Base-by-base conservation (phyloP, 2,797 vertebrate genomes). In the Dallia pectoralis region DNA sequence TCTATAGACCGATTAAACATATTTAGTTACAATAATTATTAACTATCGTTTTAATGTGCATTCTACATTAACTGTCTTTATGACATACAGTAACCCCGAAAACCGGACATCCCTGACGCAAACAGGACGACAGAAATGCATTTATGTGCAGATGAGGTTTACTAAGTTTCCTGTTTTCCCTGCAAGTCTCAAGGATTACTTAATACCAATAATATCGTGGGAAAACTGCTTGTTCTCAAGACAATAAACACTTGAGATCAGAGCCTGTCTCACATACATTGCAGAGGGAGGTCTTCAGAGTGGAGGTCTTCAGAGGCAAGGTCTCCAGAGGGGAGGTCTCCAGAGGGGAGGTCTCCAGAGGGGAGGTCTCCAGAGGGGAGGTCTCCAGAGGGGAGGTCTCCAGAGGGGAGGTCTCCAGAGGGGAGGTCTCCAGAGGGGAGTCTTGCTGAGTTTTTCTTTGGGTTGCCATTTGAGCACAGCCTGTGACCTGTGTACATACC, bases 61-160 rank as follows among this genome's bases (percentile, higher is more conserved):
- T 49, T 65, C 64, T 72, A 18, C 49, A 16, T 66, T 22, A 67
- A 69, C 72, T 47, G 47, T 36, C 14, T 19, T 44, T 36, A 12
- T 19, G 69, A 73, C 66, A 66, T 22, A 0, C 27, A 27, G 5
- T 49, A 44, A 6, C 65, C 18, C 4, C 73, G 64, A 67, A 16
- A 75, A 77, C 32, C 65, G 62, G 40, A 68, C 27, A 48, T 77
- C 72, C 59, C 14, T 36, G 62, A 76, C 61, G 51, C 71, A 78
- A 79, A 81, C 62, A 75, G 69, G 75, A 70, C 47, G 64, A 74
- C 53, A 33, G n/a, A 40, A 66, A 68, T 29, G 9, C 3, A 48
- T 9, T 48, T 76, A 67, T 72, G 22, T 25, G 6, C 8, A 48
- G 16, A 33, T 73, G 56, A 72, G 19, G 16, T 77, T 74, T 9